These are phyloP conservation scores for Agrilus mali DNA, from an alignment of 2,888 invertebrate genomes.

Conservation along the genomic window DNA sequence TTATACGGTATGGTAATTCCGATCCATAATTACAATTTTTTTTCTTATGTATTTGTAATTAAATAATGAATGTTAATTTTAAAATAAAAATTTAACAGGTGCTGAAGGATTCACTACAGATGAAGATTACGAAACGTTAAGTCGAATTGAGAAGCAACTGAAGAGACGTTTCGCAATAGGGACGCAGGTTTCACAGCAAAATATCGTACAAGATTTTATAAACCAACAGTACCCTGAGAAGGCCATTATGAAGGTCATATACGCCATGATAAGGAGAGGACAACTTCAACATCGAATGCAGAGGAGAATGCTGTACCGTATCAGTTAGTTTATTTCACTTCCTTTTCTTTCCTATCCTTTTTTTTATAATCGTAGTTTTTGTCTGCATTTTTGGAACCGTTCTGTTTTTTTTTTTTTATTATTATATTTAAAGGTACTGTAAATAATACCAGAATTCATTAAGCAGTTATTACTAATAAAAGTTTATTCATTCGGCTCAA, in stretches of 20 bases:
- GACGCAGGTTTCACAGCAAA: slow-evolving; percentile 91
- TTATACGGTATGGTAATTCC: slow-evolving; percentile 71
- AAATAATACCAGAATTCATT: too few species aligned
- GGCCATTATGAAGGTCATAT: slow-evolving; percentile 79
- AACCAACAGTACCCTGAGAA: slow-evolving; percentile 79
- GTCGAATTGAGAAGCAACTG: slow-evolving; percentile 84
- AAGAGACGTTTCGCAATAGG: slow-evolving; percentile 90
- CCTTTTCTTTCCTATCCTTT: slow-evolving; percentile 1
- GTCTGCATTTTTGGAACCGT: too few species aligned
- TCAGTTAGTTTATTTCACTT: slow-evolving; percentile 47
- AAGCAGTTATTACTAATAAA: too few species aligned
- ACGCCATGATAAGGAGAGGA: slow-evolving; percentile 88
- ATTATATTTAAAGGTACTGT: too few species aligned
- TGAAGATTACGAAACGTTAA: slow-evolving; percentile 84
- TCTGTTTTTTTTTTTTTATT: too few species aligned
- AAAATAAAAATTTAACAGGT: slow-evolving; percentile 38
- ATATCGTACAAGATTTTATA: slow-evolving; percentile 78
- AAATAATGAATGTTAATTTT: neutral
- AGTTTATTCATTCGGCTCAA: too few species aligned
- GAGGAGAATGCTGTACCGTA: slow-evolving; percentile 88
- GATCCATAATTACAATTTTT: neutral
- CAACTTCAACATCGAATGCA: slow-evolving; percentile 95
- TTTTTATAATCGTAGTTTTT: too few species aligned
- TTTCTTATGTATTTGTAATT: neutral
- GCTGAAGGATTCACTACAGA: slow-evolving; percentile 97